Evolutionary conservation across 1,140 invertebrate species (phyloP).

Genomic region (Propsilocerus akamusi): DNA sequence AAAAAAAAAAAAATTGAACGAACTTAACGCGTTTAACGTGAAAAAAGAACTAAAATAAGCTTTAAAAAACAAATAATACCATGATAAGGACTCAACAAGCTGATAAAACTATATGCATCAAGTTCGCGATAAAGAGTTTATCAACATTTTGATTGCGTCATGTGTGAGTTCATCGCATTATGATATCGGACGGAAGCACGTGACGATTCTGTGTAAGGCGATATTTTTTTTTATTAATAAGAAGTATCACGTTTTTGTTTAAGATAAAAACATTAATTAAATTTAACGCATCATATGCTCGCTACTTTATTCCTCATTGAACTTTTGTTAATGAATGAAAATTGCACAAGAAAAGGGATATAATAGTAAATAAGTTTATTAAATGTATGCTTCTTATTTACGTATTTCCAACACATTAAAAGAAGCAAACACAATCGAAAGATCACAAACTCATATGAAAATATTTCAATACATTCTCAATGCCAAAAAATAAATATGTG

Average conservation of each 20-base stretch:
- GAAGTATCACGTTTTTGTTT: no score
- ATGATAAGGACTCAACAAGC: no score
- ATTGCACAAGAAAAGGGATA: background rate
- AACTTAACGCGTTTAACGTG: no score
- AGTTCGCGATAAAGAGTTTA: no score
- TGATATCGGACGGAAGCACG: background rate
- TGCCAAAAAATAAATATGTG: background rate
- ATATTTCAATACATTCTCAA: no score
- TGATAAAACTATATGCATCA: no score
- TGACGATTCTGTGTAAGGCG: no score
- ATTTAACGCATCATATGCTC: background rate
- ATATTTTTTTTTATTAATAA: no score
- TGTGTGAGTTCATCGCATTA: background rate
- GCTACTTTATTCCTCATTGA: background rate
- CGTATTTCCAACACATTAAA: background rate
- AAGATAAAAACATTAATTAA: background rate
- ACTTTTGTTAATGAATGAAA: background rate
- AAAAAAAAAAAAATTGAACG: no score
- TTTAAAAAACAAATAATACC: no score
- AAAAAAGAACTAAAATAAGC: no score
- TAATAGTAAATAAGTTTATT: background rate
- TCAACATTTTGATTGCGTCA: background rate
- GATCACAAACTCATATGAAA: background rate
- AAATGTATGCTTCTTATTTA: background rate
- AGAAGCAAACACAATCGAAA: background rate